phyloP scores from a whole-genome alignment of 2,797 vertebrate genomes.

The Pempheris klunzingeri region DNA sequence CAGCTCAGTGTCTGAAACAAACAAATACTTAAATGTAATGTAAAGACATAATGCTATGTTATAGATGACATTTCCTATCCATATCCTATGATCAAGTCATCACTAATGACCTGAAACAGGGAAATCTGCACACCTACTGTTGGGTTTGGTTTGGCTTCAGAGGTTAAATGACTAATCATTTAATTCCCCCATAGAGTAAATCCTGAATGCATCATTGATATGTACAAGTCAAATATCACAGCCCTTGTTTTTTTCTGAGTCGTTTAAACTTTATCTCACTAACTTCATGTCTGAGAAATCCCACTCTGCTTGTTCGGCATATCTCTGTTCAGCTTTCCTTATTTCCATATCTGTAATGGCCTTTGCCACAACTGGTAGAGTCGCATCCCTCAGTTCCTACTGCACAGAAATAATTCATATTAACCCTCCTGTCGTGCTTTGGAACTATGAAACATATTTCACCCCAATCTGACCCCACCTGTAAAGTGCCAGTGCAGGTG shows the following conservation, averaged over 20 bases:
- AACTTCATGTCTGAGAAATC: not conserved
- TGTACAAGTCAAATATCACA: not conserved
- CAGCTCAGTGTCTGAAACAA: not conserved
- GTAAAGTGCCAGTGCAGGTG: too few relatives aligned
- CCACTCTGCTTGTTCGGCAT: not conserved
- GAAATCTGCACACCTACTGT: not conserved
- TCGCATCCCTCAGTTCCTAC: slow-evolving; percentile 10
- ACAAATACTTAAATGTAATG: not conserved
- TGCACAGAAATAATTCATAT: slow-evolving; percentile 30
- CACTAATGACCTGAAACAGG: not conserved
- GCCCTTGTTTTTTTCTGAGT: not conserved
- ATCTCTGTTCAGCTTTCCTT: slow-evolving; percentile 23
- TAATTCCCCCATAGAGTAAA: not conserved
- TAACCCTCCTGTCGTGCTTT: too few relatives aligned
- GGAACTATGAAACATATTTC: too few relatives aligned
- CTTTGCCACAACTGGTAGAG: not conserved
- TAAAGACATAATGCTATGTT: not conserved
- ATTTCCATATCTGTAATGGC: slow-evolving; percentile 11
- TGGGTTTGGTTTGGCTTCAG: not conserved
- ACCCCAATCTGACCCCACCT: too few relatives aligned
- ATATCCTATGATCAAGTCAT: too few relatives aligned
- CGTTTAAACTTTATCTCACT: not conserved
- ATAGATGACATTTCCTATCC: not conserved
- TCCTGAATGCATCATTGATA: not conserved
- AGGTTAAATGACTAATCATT: not conserved